Evolutionary conservation across 1,140 invertebrate genomes (phyloP), one percentile per base, ranked within the genome.

Genomic region (Sycobia sp.): DNA sequence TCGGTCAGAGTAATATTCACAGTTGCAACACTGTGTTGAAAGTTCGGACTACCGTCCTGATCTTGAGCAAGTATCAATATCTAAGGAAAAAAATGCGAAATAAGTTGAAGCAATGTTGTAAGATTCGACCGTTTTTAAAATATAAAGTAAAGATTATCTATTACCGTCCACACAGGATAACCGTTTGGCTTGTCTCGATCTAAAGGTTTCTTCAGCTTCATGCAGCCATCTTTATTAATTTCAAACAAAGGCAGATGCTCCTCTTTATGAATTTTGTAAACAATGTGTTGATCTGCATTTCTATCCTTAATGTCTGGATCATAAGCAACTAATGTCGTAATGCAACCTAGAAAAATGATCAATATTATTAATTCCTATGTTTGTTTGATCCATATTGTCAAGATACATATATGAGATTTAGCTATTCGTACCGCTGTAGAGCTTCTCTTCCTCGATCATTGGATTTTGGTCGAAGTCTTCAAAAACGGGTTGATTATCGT

Each of bases 101-200:
- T n/a, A n/a, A n/a, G n/a, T n/a, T n/a, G n/a, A n/a, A n/a, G 10
- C 16, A 50, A 34, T 36, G n/a, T 29, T 27, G 16, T 34, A 18
- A 5, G 4, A 44, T 56, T 25, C 41, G n/a, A 22, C 27, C n/a
- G 3, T 36, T 22, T 32, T 29, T 49, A 16, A 36, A 65, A 47
- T 11, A 54, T 20, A 32, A 32, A 32, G 5, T n/a, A n/a, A 7
- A 32, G 16, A 14, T 41, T 14, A 27, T 14, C 47, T 47, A 32
- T 67, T 67, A 82, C 78, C n/a, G 69, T 72, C 88, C 91, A 94
- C 27, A 85, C 86, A 7, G 90, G 87, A 70, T 89, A 89, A 3
- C 95, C 95, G 63, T 88, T 83, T 0, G 95, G 94, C 14, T 85
- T 86, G 82, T 98, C 95, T 39, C 95, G 83, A 78, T 98, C 94